A percentile compares a stretch with the other conserved stretches of the same genome.
Conservation (phyloP, 2,888 invertebrate genomes). For the Mimumesa dahlbomi region DNA sequence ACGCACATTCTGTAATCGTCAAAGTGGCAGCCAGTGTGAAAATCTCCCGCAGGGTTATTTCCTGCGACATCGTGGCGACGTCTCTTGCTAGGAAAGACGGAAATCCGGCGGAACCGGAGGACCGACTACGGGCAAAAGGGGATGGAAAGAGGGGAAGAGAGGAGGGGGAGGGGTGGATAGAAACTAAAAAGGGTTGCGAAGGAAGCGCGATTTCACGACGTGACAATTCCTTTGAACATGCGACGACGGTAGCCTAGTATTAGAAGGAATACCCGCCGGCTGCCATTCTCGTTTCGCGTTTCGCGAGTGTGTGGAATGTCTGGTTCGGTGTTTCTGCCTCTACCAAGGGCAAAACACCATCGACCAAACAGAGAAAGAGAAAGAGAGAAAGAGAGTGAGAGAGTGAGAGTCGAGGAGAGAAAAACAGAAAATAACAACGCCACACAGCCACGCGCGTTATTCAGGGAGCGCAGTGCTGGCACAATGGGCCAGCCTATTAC, state of each 20-base stretch:
- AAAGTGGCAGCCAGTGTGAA: constrained; percentile 27
- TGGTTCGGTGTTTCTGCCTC: no score
- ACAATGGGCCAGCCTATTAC: constrained; percentile 51
- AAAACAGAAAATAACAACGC: constrained; percentile 12
- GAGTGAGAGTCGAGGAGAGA: no score
- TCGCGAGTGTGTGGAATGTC: constrained; percentile 6
- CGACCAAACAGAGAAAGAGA: not conserved
- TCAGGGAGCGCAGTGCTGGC: constrained; percentile 19
- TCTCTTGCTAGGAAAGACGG: constrained; percentile 20
- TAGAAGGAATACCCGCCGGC: constrained; percentile 17
- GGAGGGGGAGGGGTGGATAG: no score
- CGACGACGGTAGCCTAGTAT: constrained; percentile 2
- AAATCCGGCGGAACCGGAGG: constrained; percentile 47
- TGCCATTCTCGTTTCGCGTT: constrained; percentile 28
- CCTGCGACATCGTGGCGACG: constrained; percentile 26
- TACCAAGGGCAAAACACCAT: not conserved
- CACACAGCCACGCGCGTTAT: constrained; percentile 21
- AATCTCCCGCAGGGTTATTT: constrained; percentile 33
- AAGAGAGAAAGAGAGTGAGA: not conserved
- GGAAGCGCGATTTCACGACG: constrained; percentile 48
- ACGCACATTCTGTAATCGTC: constrained; percentile 42
- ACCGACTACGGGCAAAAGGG: no score
- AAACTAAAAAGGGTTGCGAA: constrained; percentile 34
- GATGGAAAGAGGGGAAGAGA: no score
- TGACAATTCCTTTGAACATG: constrained; percentile 48